These are phyloP conservation scores for Megaleporinus macrocephalus DNA, from an alignment of 2,113 vertebrate genomes.

Conservation along the genomic window DNA sequence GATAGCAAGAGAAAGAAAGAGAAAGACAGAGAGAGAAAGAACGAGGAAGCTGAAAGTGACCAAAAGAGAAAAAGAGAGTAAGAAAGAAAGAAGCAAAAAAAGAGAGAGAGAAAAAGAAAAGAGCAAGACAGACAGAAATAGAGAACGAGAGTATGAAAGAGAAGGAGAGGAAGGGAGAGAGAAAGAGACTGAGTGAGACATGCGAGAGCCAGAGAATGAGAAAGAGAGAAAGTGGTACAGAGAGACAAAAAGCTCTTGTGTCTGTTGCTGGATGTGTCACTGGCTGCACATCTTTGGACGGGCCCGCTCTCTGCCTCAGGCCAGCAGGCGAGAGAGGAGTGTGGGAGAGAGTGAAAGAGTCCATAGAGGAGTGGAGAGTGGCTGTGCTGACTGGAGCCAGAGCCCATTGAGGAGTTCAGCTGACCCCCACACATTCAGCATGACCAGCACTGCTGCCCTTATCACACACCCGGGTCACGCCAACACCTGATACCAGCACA, in stretches of 20 bases:
- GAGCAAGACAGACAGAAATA: not conserved
- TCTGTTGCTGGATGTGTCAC: slow-evolving; percentile 44
- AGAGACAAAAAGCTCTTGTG: slow-evolving; percentile 43
- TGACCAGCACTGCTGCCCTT: slow-evolving; percentile 40
- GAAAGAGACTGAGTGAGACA: not conserved
- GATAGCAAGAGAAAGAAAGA: not conserved
- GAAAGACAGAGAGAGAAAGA: slow-evolving; percentile 1
- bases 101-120: not conserved
- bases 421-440: slow-evolving; percentile 51
- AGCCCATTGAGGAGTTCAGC: slow-evolving; percentile 58
- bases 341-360: slow-evolving; percentile 47
- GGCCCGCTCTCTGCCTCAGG: slow-evolving; percentile 19
- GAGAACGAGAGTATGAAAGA: slow-evolving; percentile 1
- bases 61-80: not conserved
- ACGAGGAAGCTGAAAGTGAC: not conserved
- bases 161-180: not conserved
- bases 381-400: slow-evolving; percentile 53
- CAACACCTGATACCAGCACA: slow-evolving; percentile 53
- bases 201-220: slow-evolving; percentile 7
- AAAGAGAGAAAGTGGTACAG: slow-evolving; percentile 11
- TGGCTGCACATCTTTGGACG: slow-evolving; percentile 38
- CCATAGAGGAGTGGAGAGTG: slow-evolving; percentile 40
- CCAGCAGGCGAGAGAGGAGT: slow-evolving; percentile 31
- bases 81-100: not conserved
- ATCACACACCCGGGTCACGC: slow-evolving; percentile 49